Evolutionary conservation across 2,113 vertebrate genomes (phyloP), one percentile per base, ranked within the genome.

Genomic region (Anolis sagrei): DNA sequence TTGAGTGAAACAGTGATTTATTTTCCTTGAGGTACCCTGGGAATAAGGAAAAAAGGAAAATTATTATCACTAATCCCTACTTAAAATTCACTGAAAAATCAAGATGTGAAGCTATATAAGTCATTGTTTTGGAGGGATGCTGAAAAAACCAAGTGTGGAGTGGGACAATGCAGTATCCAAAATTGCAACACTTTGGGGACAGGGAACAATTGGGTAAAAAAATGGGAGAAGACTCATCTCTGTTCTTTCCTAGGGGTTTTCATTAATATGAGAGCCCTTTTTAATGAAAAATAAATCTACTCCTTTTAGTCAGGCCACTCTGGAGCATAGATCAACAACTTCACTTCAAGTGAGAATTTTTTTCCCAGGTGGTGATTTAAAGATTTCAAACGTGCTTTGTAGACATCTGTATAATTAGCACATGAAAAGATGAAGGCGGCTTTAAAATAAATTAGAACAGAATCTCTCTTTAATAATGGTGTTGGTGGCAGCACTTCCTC

Each of bases 351-450:
- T 49, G 61, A 76, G 18, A 16, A 25, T 48, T 76, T 66, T 5
- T 51, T 34, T 23, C 51, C 49, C 49, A 39, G 32, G 48, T 36
- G 32, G 61, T 66, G 58, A 84, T 84, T 76, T 76, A 76, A 84
- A 84, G 61, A 84, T 51, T 77, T 68, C 32, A 84, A 76, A 75
- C 21, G 5, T 44, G 72, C 34, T 83, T 84, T 84, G 82, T 76
- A 84, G n/a, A 23, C 62, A 64, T 84, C 48, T 34, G 21, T 73
- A 77, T 76, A 77, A 76, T 68, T 84, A 84, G 62, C 75, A 77
- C 14, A 68, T 77, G 62, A 77, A 84, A 77, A 21, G 32, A 69
- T 51, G 44, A 34, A 68, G 23, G n/a, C 25, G 49, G 7, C 21
- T 69, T 84, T 77, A 29, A 76, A 66, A 77, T 68, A 77, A 79